Conservation (phyloP, 30 jellyfish, hydroid and myxozoan genomes). For the Hydractinia symbiolongicarpus region DNA sequence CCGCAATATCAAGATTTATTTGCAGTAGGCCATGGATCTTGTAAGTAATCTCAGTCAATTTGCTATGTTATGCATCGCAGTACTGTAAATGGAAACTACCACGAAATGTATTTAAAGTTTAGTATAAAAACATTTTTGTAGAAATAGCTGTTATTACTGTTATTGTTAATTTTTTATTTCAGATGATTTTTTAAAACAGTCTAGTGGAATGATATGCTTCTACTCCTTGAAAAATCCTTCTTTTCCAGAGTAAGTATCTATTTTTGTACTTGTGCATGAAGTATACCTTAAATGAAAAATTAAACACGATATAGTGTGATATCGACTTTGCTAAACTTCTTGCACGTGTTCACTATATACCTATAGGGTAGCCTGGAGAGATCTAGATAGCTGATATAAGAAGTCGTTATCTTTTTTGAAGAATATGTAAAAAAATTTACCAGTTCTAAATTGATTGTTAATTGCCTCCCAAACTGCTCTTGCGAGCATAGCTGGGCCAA, state of each 20-base stretch:
- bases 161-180: not conserved
- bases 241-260: constrained; percentile 72
- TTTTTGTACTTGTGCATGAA: not conserved
- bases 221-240: constrained; percentile 91
- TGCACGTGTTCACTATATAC: too few relatives aligned
- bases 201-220: constrained; percentile 80
- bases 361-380: too few relatives aligned
- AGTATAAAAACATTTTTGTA: not conserved
- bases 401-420: too few relatives aligned
- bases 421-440: too few relatives aligned
- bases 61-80: not conserved
- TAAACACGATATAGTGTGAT: too few relatives aligned
- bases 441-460: too few relatives aligned
- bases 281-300: too few relatives aligned
- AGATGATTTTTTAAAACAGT: constrained; percentile 89
- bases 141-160: not conserved
- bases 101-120: not conserved
- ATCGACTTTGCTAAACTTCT: too few relatives aligned
- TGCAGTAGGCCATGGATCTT: constrained; percentile 98
- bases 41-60: constrained; percentile 34
- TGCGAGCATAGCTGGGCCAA: too few relatives aligned
- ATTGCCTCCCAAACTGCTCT: too few relatives aligned
- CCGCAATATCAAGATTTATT: constrained; percentile 88
- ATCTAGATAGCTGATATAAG: too few relatives aligned
- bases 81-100: not conserved